Percentiles rank a stretch among this genome's conserved stretches.
These are phyloP conservation scores for Sebastes diaconus DNA, from an alignment of 2,797 vertebrate genomes.

Conservation along the genomic window DNA sequence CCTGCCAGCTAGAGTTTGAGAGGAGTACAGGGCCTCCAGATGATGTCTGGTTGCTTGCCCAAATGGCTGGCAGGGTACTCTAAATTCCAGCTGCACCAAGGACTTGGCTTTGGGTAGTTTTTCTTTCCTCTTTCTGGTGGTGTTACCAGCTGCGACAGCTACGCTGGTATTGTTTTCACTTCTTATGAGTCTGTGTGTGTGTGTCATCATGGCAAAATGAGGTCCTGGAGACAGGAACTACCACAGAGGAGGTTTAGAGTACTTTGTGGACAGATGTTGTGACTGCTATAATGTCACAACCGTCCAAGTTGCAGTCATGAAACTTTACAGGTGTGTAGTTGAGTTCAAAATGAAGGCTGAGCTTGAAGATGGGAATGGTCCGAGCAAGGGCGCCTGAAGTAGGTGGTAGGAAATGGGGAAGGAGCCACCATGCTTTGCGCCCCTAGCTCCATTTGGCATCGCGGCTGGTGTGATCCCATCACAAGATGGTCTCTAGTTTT, in stretches of 20 bases:
- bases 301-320: no score
- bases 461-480: background rate
- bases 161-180: background rate
- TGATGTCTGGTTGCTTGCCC: conserved; percentile 11
- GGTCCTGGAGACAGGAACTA: background rate
- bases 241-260: no score
- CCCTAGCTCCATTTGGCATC: background rate
- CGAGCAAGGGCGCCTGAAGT: background rate
- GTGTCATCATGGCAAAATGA: background rate
- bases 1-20: background rate
- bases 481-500: background rate
- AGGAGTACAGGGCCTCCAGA: background rate
- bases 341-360: no score
- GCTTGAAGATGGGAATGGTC: no score
- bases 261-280: no score
- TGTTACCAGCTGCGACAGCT: background rate
- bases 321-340: no score
- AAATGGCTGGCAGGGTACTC: conserved; percentile 7
- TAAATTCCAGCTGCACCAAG: conserved; percentile 14
- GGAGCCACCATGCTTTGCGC: no score
- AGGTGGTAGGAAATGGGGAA: background rate
- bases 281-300: no score
- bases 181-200: background rate
- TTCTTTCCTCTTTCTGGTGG: background rate
- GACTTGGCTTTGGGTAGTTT: background rate